A percentile compares a stretch with the other conserved stretches of the same genome.
Conservation (phyloP, 2,888 invertebrate genomes). For the Abrostola triplasia region DNA sequence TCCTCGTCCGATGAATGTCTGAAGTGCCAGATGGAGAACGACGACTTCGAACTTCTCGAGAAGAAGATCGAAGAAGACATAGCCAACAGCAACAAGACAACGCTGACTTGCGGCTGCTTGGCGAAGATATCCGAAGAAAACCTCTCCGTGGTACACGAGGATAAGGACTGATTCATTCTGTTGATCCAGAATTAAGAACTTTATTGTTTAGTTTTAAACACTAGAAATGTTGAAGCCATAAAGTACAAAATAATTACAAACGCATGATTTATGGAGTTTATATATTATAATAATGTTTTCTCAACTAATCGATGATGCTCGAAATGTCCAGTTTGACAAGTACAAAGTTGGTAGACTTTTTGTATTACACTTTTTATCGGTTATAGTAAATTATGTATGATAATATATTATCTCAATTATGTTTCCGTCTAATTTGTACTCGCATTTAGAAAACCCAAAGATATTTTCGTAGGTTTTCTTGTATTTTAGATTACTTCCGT, state of each 20-base stretch:
- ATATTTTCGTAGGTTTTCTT: constrained; percentile 69
- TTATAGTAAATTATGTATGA: constrained; percentile 50
- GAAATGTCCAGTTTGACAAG: constrained; percentile 50
- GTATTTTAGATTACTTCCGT: constrained; percentile 60
- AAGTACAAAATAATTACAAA: constrained; percentile 56
- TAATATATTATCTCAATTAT: constrained; percentile 32
- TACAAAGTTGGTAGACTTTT: constrained; percentile 44
- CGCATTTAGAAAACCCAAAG: constrained; percentile 81
- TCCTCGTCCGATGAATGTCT: constrained; percentile 83
- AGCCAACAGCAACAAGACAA: constrained; percentile 59
- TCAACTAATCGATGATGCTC: constrained; percentile 10
- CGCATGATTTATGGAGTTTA: constrained; percentile 20
- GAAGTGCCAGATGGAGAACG: constrained; percentile 71
- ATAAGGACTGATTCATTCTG: constrained; percentile 61
- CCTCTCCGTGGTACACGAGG: constrained; percentile 74
- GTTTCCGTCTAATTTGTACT: constrained; percentile 58
- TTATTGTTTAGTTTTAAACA: constrained; percentile 41
- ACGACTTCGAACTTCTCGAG: constrained; percentile 81
- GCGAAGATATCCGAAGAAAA: constrained; percentile 84
- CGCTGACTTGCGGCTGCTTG: constrained; percentile 70
- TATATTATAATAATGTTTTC: not conserved
- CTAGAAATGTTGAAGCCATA: constrained; percentile 49
- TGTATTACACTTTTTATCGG: constrained; percentile 34
- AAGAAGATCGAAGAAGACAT: constrained; percentile 78
- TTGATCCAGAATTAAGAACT: constrained; percentile 53